Evolutionary conservation across 2,797 vertebrate species (phyloP).

Genomic region (Petrocephalus schoutedeni): DNA sequence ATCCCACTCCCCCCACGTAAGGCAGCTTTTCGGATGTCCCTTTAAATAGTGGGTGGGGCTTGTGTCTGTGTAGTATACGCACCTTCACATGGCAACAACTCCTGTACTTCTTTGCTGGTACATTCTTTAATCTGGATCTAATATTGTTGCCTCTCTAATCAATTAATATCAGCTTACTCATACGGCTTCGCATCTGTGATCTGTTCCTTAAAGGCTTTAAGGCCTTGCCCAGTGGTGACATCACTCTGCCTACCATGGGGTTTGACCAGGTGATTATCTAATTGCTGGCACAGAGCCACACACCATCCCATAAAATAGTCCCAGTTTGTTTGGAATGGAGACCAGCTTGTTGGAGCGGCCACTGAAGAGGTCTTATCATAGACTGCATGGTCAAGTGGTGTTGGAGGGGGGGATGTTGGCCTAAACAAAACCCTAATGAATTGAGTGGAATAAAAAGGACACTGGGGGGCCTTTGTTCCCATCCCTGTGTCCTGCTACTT

Average conservation of each 20-base stretch:
- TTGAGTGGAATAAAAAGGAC: slow-evolving; percentile 40
- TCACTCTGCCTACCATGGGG: neutral
- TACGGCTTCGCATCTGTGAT: neutral
- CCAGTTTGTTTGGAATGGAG: neutral
- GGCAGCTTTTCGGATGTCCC: slow-evolving; percentile 8
- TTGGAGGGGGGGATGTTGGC: slow-evolving; percentile 17
- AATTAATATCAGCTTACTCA: neutral
- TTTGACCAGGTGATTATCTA: neutral
- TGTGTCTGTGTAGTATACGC: neutral
- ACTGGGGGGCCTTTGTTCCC: neutral
- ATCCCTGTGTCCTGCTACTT: neutral
- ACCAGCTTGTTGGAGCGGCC: neutral
- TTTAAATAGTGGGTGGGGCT: neutral
- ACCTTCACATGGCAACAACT: neutral
- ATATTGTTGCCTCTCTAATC: neutral
- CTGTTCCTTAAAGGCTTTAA: neutral
- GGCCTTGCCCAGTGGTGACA: neutral
- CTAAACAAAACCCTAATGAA: slow-evolving; percentile 44
- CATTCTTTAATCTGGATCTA: neutral
- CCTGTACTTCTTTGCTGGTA: neutral
- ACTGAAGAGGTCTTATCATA: neutral
- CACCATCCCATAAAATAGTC: neutral
- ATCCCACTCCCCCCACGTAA: neutral
- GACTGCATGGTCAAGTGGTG: neutral
- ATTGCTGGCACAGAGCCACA: neutral